These are phyloP conservation scores for Drosophila borealis DNA, from an alignment of 2,888 invertebrate genomes.

Conservation along the genomic window DNA sequence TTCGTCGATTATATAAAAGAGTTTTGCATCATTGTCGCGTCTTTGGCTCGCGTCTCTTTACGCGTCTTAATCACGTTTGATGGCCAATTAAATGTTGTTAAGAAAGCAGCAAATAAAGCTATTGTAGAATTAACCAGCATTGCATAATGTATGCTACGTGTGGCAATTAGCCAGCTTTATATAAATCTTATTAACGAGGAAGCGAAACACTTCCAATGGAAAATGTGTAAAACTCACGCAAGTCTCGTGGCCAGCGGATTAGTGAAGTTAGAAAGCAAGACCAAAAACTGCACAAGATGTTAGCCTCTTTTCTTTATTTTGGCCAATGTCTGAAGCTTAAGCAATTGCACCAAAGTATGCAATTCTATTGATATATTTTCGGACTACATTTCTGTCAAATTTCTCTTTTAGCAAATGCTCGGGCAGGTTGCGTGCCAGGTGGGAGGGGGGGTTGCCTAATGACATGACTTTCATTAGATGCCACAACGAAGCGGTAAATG, in stretches of 20 bases:
- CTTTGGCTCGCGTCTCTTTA: slow-evolving; percentile 26
- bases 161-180: slow-evolving; percentile 17
- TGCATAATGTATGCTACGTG: slow-evolving; percentile 65
- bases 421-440: neutral
- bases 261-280: slow-evolving; percentile 57
- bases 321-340: neutral
- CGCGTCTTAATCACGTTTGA: slow-evolving; percentile 55
- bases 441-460: slow-evolving; percentile 40
- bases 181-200: slow-evolving; percentile 55
- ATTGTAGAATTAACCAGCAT: slow-evolving; percentile 46
- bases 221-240: slow-evolving; percentile 57
- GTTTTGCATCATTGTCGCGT: slow-evolving; percentile 20
- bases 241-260: slow-evolving; percentile 26
- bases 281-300: slow-evolving; percentile 20
- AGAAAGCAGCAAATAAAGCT: slow-evolving; percentile 34
- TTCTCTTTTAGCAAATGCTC: slow-evolving; percentile 41
- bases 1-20: slow-evolving; percentile 52
- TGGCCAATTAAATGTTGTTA: slow-evolving; percentile 66
- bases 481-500: slow-evolving; percentile 41
- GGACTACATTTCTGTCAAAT: slow-evolving; percentile 16
- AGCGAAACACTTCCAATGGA: slow-evolving; percentile 39
- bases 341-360: slow-evolving; percentile 12
- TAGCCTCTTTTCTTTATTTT: slow-evolving; percentile 8
- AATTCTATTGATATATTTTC: slow-evolving; percentile 41
- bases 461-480: slow-evolving; percentile 52